A percentile compares a stretch with the other conserved stretches of the same genome.
These are phyloP conservation scores for Hymenopus coronatus DNA, from an alignment of 2,888 invertebrate species.

Conservation along the genomic window DNA sequence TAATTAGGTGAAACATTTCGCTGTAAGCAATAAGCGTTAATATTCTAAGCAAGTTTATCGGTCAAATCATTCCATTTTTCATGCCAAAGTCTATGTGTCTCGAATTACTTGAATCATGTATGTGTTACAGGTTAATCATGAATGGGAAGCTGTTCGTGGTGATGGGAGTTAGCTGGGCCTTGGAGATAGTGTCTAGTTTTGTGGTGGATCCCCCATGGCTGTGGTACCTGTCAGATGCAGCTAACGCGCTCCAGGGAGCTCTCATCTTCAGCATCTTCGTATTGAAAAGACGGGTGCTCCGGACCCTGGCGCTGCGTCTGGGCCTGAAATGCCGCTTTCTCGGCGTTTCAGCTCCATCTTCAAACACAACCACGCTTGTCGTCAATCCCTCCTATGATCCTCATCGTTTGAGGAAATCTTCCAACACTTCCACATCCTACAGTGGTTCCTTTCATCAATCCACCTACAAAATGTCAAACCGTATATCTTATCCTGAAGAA, in stretches of 20 bases:
- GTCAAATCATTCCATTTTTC: too few species aligned
- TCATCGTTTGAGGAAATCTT: constrained; percentile 38
- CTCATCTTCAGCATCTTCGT: constrained; percentile 66
- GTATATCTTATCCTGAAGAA: background rate
- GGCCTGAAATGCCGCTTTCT: background rate
- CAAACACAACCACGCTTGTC: background rate
- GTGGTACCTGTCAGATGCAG: constrained; percentile 58
- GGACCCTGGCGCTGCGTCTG: constrained; percentile 43
- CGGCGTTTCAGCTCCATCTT: background rate
- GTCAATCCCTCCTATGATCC: constrained; percentile 36
- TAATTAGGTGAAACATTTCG: too few species aligned
- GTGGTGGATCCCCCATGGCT: constrained; percentile 31
- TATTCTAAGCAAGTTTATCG: too few species aligned
- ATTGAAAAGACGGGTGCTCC: constrained; percentile 64
- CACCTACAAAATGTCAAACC: background rate
- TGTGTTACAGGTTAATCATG: constrained; percentile 59
- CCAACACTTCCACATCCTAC: constrained; percentile 41
- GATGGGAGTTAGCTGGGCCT: constrained; percentile 74
- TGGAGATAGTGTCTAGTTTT: constrained; percentile 62
- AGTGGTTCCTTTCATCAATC: background rate
- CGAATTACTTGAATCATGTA: background rate
- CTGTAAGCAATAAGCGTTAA: too few species aligned
- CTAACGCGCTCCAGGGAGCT: constrained; percentile 69
- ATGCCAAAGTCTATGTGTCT: too few species aligned
- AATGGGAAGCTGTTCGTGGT: constrained; percentile 73